Conservation (phyloP, 2,888 invertebrate genomes). For the Sinotaia quadrata region DNA sequence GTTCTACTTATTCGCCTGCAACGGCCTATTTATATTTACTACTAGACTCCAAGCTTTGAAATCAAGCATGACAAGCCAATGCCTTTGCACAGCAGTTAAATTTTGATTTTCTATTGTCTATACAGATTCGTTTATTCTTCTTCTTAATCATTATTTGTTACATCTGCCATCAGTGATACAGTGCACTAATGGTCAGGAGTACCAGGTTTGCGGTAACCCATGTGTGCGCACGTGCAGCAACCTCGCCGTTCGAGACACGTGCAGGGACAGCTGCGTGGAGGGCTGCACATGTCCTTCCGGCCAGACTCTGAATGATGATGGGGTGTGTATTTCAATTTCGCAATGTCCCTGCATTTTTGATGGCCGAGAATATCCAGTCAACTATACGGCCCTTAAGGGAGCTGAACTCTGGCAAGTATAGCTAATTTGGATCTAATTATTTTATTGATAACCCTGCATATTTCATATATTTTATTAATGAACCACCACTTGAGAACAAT, state of each 20-base stretch:
- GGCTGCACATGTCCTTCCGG: slow-evolving; percentile 91
- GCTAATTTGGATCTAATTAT: no score
- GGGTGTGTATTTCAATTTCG: slow-evolving; percentile 54
- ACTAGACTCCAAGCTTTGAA: no score
- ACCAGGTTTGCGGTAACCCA: slow-evolving; percentile 73
- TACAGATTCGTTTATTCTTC: no score
- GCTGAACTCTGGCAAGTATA: slow-evolving; percentile 80
- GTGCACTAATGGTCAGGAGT: slow-evolving; percentile 83
- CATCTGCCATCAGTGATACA: slow-evolving; percentile 77
- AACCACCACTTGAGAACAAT: not conserved
- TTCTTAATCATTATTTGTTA: no score
- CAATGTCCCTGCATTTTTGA: slow-evolving; percentile 61
- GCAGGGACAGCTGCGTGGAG: slow-evolving; percentile 80
- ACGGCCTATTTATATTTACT: no score
- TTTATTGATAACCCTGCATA: not conserved
- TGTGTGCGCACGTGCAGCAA: slow-evolving; percentile 86
- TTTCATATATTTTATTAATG: not conserved
- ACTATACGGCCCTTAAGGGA: slow-evolving; percentile 83
- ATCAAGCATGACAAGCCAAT: no score
- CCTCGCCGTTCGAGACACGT: slow-evolving; percentile 55
- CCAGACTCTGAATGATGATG: slow-evolving; percentile 81
- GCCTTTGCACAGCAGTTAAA: no score
- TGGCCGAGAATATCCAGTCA: slow-evolving; percentile 80
- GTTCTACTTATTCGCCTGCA: no score
- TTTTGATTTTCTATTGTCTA: no score